Evolutionary conservation across 2,113 vertebrate genomes (phyloP), one percentile per base, ranked within the genome.

Genomic region (Oophaga pumilio): DNA sequence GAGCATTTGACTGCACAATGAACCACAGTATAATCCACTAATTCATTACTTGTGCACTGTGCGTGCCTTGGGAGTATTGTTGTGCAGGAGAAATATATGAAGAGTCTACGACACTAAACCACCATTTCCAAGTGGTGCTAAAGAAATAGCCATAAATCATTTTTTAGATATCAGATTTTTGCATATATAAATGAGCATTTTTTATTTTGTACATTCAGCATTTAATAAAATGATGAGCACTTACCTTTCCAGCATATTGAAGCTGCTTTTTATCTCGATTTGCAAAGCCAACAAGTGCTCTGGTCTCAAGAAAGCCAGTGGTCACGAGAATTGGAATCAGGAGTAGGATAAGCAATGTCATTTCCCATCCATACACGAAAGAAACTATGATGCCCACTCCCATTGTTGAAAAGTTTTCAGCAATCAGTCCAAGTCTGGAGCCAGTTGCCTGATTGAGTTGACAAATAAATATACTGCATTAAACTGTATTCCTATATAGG

Each of bases 271-370:
- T 89, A 90, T 93, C 79, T 33, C 88, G 85, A 14, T 76, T 93
- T 82, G 88, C 90, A 78, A 89, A 90, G 78, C 80, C 90, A 78
- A 50, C 89, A 20, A 90, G 80, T 62, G 90, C 84, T n/a, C 64
- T 10, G 0, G 82, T 90, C 87, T 91, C 62, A 1, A 93, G 74
- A 56, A 89, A 90, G 83, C 89, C 89, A 28, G 89, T 90, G 22
- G 92, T 18, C 84, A 62, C 50, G 22, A 93, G 88, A 15, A 91
- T 20, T 57, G 90, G 91, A 8, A 68, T 73, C 18, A 87, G 28
- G 59, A 79, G 87, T 73, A 94, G 85, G 80, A 93, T 87, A 82
- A 92, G 5, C 71, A 91, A 86, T 50, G 90, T 90, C 91, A 92
- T 90, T 86, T 93, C 90, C 90, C 91, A 90, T 22, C 79, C n/a